These are phyloP conservation scores for Colius striatus DNA, from an alignment of 2,113 vertebrate species.

Conservation along the genomic window DNA sequence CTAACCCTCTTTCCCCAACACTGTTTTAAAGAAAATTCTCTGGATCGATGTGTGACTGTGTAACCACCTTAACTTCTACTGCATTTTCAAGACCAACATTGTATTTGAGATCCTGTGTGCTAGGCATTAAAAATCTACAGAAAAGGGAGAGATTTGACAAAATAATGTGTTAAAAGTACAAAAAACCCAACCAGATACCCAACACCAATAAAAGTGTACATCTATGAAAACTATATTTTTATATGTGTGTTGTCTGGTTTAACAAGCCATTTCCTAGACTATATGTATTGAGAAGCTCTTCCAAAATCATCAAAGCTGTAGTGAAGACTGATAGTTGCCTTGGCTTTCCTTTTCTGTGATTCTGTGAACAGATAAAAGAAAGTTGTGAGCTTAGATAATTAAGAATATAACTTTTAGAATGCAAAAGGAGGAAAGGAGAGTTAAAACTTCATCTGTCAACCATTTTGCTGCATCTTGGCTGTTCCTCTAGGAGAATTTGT, in stretches of 20 bases:
- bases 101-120: neutral
- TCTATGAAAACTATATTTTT: neutral
- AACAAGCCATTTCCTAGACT: neutral
- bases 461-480: neutral
- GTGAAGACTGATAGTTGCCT: neutral
- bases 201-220: neutral
- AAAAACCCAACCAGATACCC: neutral
- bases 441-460: neutral
- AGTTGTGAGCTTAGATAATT: neutral
- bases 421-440: neutral
- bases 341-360: neutral
- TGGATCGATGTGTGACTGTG: neutral
- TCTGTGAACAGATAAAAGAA: neutral
- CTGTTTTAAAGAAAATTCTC: neutral
- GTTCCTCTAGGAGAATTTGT: neutral
- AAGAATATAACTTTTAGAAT: neutral
- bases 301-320: neutral
- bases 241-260: neutral
- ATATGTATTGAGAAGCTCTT: neutral
- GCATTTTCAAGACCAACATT: neutral
- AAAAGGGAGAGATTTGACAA: neutral
- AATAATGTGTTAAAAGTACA: neutral
- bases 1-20: fast-evolving
- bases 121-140: neutral
- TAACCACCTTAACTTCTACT: neutral